Evolutionary conservation across 2,888 invertebrate genomes (phyloP).

Genomic region (Watsonalla cultraria): DNA sequence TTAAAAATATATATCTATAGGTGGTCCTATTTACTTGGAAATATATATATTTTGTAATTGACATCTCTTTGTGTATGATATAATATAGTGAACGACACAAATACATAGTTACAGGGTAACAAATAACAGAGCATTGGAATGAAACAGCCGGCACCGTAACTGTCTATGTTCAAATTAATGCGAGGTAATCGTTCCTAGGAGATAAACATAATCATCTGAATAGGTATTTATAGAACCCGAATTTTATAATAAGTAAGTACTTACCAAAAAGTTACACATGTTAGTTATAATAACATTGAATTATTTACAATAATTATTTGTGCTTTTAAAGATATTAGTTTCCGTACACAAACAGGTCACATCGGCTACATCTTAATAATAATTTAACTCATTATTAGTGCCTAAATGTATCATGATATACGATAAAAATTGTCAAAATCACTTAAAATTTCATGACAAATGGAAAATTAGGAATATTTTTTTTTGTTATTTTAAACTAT

Average conservation of each 20-base stretch:
- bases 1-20: constrained; percentile 2
- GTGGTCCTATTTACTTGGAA: not conserved
- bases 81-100: constrained; percentile 34
- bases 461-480: too few relatives aligned
- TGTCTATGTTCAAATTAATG: constrained; percentile 40
- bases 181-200: constrained; percentile 59
- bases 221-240: constrained; percentile 25
- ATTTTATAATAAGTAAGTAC: constrained; percentile 65
- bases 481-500: constrained; percentile 35
- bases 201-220: constrained; percentile 13
- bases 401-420: constrained; percentile 29
- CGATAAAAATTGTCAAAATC: not conserved
- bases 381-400: constrained; percentile 21
- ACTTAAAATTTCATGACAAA: too few relatives aligned
- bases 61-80: constrained; percentile 11
- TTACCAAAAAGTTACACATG: constrained; percentile 47
- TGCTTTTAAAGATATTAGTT: constrained; percentile 28
- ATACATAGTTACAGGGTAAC: constrained; percentile 26
- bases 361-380: not conserved
- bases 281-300: constrained; percentile 44
- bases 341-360: constrained; percentile 22
- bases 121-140: constrained; percentile 47
- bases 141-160: constrained; percentile 47
- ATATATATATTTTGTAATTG: constrained; percentile 7
- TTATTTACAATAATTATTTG: constrained; percentile 48